Evolutionary conservation across 1,140 invertebrate species (phyloP).

Genomic region (Phymorhynchus buccinoides): DNA sequence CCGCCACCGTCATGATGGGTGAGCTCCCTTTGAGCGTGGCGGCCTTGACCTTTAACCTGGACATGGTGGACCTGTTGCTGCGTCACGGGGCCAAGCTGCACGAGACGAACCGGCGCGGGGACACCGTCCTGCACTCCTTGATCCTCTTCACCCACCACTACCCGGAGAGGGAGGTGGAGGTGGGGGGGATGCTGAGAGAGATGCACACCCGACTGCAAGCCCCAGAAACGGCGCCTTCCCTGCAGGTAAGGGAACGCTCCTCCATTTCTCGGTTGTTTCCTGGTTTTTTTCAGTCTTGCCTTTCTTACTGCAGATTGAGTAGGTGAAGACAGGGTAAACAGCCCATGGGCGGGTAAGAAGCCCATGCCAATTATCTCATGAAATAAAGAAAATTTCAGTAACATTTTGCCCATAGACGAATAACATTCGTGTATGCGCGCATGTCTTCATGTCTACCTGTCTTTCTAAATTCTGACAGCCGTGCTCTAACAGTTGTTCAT

Average conservation of each 20-base stretch:
- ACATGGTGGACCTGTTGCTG: conserved; percentile 51
- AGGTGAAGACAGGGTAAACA: too few species aligned
- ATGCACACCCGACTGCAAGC: conserved; percentile 35
- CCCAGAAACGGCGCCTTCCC: not conserved
- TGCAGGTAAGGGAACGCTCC: not conserved
- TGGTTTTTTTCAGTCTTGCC: too few species aligned
- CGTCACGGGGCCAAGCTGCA: conserved; percentile 36
- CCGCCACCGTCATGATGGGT: conserved; percentile 62
- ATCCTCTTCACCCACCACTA: conserved; percentile 55
- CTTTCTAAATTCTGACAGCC: too few species aligned
- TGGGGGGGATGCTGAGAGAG: conserved; percentile 47
- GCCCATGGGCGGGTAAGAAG: too few species aligned
- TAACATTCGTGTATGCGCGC: too few species aligned
- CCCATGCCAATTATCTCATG: too few species aligned
- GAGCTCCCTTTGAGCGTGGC: conserved; percentile 58
- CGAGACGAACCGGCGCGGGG: conserved; percentile 46
- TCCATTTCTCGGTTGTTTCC: too few species aligned
- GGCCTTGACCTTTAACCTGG: conserved; percentile 51
- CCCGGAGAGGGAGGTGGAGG: conserved; percentile 50
- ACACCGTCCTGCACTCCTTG: conserved; percentile 58
- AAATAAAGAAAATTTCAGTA: too few species aligned
- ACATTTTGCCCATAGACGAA: too few species aligned
- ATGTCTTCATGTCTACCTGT: too few species aligned
- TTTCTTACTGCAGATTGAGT: too few species aligned
- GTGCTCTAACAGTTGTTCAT: too few species aligned